Evolutionary conservation across 2,113 vertebrate genomes (phyloP), one percentile per base, ranked within the genome.

Genomic region (Sardina pilchardus): DNA sequence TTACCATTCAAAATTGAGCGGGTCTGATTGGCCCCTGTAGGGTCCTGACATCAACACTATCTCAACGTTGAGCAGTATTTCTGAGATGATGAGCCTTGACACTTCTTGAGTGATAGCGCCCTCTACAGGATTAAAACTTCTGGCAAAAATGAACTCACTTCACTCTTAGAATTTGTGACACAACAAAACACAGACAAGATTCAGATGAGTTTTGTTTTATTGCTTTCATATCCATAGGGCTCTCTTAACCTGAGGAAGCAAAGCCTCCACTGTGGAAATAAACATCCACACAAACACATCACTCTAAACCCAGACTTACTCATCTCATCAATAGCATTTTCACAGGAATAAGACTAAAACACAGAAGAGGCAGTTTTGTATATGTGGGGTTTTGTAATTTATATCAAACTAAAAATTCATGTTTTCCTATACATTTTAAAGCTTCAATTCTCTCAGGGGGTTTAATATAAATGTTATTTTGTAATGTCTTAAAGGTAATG

Each of bases 181-280:
- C n/a, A 63, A 63, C 21, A 67, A 67, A 67, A 67, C 63, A 36
- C 86, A 56, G 14, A 85, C 8, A 53, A 86, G 67, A 86, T 90
- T 91, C 90, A 88, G 92, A 87, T 89, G 86, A 87, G 86, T 53
- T 59, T 19, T 80, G 2, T 91, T 94, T 93, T 95, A 95, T 95
- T 95, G 95, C 95, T 95, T 94, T 94, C 92, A 94, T 91, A 94
- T 94, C 92, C 92, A 94, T 93, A 93, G 88, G 91, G 81, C 91
- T 92, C 87, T 93, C 92, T 89, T 48, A 82, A 83, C 78, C 86
- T 53, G 43, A 45, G 82, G 83, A 84, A 44, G 78, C 47, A 86
- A 84, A 59, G 78, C n/a, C 48, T 82, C 83, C 50, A 80, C 84
- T 84, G 30, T 81, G 36, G 26, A 84, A 59, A 87, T 21, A 84